Evolutionary conservation across 2,888 invertebrate species (phyloP).

Genomic region (Eristalinus sepulchralis): DNA sequence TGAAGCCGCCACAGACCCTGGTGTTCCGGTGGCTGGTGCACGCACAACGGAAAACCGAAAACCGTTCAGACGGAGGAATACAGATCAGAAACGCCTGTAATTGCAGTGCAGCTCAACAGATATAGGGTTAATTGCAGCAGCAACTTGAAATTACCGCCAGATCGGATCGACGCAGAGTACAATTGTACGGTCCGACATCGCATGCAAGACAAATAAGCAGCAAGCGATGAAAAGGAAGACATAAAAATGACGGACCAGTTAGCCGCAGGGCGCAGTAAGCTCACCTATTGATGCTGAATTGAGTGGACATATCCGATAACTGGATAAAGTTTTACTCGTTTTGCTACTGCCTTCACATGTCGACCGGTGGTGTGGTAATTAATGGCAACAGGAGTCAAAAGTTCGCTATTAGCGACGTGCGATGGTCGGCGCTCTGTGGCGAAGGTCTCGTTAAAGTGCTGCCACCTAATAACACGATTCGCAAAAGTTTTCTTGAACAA

Average conservation of each 20-base stretch:
- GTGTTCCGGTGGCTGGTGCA: background rate
- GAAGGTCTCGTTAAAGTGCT: slow-evolving; percentile 10
- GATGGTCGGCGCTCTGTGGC: background rate
- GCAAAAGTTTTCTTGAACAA: slow-evolving; percentile 13
- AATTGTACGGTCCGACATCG: background rate
- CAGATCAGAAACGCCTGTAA: slow-evolving; percentile 5
- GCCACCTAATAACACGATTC: slow-evolving; percentile 6
- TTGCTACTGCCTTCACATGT: slow-evolving; percentile 28
- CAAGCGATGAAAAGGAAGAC: background rate
- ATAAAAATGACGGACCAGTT: slow-evolving; percentile 18
- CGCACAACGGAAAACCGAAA: background rate
- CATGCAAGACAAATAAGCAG: slow-evolving; percentile 9
- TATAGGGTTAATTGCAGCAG: slow-evolving; percentile 33
- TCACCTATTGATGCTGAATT: slow-evolving; percentile 26
- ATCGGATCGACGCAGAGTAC: background rate
- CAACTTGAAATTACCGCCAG: slow-evolving; percentile 30
- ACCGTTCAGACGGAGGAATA: background rate
- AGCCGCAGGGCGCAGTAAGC: slow-evolving; percentile 11
- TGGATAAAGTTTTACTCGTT: background rate
- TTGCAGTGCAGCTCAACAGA: slow-evolving; percentile 28
- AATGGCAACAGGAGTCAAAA: slow-evolving; percentile 37
- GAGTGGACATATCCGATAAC: slow-evolving; percentile 39
- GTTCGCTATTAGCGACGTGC: slow-evolving; percentile 18
- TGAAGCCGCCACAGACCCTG: slow-evolving; percentile 2
- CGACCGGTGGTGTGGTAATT: slow-evolving; percentile 21